Base-by-base conservation (phyloP, 2,113 vertebrate species). In the Nymphicus hollandicus region DNA sequence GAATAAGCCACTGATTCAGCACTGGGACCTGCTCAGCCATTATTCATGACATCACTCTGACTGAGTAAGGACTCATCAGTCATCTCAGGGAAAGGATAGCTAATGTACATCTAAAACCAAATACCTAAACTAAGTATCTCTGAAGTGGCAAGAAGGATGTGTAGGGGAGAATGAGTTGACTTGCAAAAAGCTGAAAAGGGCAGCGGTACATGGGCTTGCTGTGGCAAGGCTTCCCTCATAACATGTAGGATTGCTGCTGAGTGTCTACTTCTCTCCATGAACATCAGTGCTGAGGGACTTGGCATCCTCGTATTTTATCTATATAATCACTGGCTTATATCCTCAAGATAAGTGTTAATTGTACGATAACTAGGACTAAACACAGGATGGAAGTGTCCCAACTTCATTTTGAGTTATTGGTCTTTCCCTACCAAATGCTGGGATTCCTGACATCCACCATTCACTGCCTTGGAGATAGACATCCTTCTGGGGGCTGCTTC, bases 211-310 rank as follows among this genome's bases (percentile, higher is more conserved):
- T 18, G 8, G 46, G 39, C 13, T 11, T 3, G 37, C 11, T 56
- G 27, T 35, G 14, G 2, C 37, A 72, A 68, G 47, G 4, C 15
- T 74, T 86, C 20, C 41, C 24, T 77, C 23, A 10, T 31, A 44
- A 35, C 3, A 1, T 0, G 1, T 1, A 35, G 18, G 3, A 22
- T 3, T 79, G 46, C 73, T 81, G 29, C 23, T 37, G 35, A 19
- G 3, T 63, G n/a, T 24, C 46, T 55, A 29, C 24, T 74, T 25
- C 50, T 52, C 14, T 53, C 47, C 10, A 2, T 10, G 41, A 52
- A 28, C 5, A 8, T 28, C 37, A n/a, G 25, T 83, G 56, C 56
- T 53, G 41, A 80, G n/a, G 37, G 17, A 63, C 25, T 22, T 63
- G 19, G 20, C 8, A 63, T 16, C 10, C 19, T 72, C 11, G 2